Evolutionary conservation across 2,113 vertebrate genomes (phyloP).

Genomic region (Podarcis muralis): DNA sequence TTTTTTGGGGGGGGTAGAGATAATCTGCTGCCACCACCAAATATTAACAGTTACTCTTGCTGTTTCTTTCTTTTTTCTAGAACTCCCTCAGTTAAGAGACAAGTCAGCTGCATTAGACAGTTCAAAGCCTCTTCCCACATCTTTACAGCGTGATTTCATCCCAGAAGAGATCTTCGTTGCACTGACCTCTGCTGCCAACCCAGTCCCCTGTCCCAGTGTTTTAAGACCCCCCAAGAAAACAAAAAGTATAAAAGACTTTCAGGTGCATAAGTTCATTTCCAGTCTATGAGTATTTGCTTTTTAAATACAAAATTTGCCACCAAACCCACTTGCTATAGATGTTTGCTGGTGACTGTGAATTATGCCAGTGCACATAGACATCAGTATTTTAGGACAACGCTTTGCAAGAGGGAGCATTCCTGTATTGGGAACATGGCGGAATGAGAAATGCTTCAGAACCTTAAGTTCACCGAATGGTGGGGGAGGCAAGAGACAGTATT

Average conservation of each 20-base stretch:
- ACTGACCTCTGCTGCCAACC: constrained; percentile 70
- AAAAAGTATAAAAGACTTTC: constrained; percentile 62
- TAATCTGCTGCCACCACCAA: neutral
- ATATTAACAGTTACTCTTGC: neutral
- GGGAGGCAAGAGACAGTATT: neutral
- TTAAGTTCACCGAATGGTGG: neutral
- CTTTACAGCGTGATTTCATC: constrained; percentile 67
- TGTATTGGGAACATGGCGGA: neutral
- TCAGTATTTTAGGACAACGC: neutral
- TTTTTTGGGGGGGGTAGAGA: neutral
- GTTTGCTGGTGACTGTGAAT: neutral
- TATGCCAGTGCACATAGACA: neutral
- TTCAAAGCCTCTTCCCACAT: constrained; percentile 40
- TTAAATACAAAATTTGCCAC: neutral
- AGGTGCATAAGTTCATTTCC: constrained; percentile 30
- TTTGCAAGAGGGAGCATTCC: neutral
- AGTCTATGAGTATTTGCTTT: neutral
- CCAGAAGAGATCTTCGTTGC: constrained; percentile 82
- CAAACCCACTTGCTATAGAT: neutral
- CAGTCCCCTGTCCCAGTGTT: constrained; percentile 57
- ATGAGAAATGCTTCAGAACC: neutral
- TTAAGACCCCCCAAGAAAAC: constrained; percentile 58
- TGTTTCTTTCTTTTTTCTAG: constrained; percentile 50
- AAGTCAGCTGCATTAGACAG: constrained; percentile 10
- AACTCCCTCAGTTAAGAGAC: constrained; percentile 52